Evolutionary conservation across 2,888 invertebrate genomes (phyloP), one percentile per base, ranked within the genome.

Genomic region (Trichopria drosophilae): DNA sequence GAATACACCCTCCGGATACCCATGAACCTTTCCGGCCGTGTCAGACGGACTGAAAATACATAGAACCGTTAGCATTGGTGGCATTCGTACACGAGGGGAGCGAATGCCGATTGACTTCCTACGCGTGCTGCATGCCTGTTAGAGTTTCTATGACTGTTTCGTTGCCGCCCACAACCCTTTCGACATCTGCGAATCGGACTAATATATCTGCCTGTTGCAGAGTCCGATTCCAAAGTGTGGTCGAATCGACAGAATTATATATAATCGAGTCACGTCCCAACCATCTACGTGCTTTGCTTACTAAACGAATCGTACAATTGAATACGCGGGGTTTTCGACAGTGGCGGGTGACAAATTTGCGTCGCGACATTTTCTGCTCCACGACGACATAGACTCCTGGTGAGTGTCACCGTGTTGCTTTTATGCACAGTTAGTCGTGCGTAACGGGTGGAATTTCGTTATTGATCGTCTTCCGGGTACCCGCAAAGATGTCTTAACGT

Each of bases 81-180:
- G n/a, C n/a, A n/a, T n/a, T n/a, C n/a, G n/a, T n/a, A n/a, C n/a
- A 28, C 29, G 29, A 12, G 29, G 29, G 13, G 29, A 28, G 29
- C 29, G 29, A 28, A 71, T 73, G 69, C 68, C 68, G 65, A 71
- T 71, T 73, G 67, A 70, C 47, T 71, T 71, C 73, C 68, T 60
- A 67, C 54, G 15, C 12, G 15, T 58, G 41, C 69, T 74, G 61
- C 13, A 41, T 20, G 46, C 72, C 67, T 67, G 71, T 59, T 73
- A 64, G 60, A 72, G 72, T 74, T 74, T 74, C 73, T 74, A 74
- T 69, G 73, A 73, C 67, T 74, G 73, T 68, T 73, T 65, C 66
- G 67, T 69, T 62, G 68, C 66, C 69, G 65, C 67, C 66, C 67
- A 66, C 69, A 71, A 69, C 68, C 69, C 68, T 69, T 70, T 66